Evolutionary conservation across 2,888 invertebrate species (phyloP).

Genomic region (Xylota segnis): DNA sequence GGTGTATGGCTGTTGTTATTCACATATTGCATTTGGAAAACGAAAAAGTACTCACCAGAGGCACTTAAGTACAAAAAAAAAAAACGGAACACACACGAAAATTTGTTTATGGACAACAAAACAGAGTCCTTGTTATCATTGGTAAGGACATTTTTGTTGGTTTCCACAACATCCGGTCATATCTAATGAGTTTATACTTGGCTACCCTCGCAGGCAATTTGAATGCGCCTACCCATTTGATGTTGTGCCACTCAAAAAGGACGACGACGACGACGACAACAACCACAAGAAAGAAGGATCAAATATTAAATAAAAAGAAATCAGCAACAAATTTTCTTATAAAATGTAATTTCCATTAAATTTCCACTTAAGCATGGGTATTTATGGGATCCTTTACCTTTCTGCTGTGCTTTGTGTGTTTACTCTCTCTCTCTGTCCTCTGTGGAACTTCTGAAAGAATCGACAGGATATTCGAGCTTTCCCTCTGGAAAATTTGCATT

Average conservation of each 20-base stretch:
- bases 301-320: conserved; percentile 24
- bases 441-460: conserved; percentile 2
- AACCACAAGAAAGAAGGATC: conserved; percentile 12
- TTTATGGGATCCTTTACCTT: conserved; percentile 32
- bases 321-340: conserved; percentile 11
- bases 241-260: conserved; percentile 1
- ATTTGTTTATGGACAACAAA: conserved; percentile 17
- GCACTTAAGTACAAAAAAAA: not conserved
- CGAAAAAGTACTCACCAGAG: not conserved
- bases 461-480: not conserved
- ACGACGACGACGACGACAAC: too few species aligned
- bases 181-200: conserved; percentile 30
- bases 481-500: conserved; percentile 17
- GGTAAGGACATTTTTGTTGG: conserved; percentile 9
- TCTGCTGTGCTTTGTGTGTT: not conserved
- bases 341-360: conserved; percentile 38
- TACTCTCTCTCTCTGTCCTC: too few species aligned
- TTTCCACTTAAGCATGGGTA: conserved; percentile 7
- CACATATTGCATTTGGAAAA: conserved; percentile 6
- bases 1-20: not conserved
- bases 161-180: conserved; percentile 29
- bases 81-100: not conserved
- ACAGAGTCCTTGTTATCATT: not conserved
- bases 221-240: not conserved
- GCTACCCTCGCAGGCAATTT: not conserved